Evolutionary conservation across 2,888 invertebrate genomes (phyloP).

Genomic region (Brachyptera putata): DNA sequence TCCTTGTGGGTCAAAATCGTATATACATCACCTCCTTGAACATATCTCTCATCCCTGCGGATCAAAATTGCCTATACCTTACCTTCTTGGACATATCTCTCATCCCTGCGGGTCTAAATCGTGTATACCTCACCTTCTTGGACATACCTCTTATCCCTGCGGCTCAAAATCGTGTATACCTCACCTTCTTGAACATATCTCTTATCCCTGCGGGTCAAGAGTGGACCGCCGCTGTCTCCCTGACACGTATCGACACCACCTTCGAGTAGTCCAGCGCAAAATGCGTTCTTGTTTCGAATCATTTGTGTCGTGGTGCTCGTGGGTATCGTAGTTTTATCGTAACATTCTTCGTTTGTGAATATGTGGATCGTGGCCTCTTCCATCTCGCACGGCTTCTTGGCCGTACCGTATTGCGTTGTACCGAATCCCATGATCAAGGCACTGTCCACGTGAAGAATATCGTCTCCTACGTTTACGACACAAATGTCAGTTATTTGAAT

Average conservation of each 20-base stretch:
- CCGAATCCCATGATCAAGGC: constrained; percentile 19
- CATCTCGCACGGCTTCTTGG: constrained; percentile 9
- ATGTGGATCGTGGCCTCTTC: constrained; percentile 9
- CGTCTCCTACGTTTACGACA: neutral
- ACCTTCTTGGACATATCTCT: too few species aligned
- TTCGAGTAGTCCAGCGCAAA: constrained; percentile 72
- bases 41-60: too few species aligned
- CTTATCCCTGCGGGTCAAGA: neutral
- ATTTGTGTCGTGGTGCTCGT: too few species aligned
- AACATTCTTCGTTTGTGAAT: constrained; percentile 26
- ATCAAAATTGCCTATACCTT: too few species aligned
- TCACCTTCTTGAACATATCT: neutral
- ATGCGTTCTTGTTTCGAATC: constrained; percentile 70
- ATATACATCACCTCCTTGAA: too few species aligned
- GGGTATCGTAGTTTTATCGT: constrained; percentile 19
- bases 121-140: neutral
- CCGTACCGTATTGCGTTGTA: neutral
- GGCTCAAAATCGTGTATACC: too few species aligned
- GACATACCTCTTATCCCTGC: neutral
- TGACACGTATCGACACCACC: constrained; percentile 66
- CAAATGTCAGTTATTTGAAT: too few species aligned
- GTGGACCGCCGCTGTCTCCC: constrained; percentile 36
- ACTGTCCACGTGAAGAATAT: neutral
- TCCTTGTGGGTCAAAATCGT: too few species aligned
- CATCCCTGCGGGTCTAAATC: too few species aligned